Conservation (phyloP, 2,888 invertebrate species). For the Lypha dubia region DNA sequence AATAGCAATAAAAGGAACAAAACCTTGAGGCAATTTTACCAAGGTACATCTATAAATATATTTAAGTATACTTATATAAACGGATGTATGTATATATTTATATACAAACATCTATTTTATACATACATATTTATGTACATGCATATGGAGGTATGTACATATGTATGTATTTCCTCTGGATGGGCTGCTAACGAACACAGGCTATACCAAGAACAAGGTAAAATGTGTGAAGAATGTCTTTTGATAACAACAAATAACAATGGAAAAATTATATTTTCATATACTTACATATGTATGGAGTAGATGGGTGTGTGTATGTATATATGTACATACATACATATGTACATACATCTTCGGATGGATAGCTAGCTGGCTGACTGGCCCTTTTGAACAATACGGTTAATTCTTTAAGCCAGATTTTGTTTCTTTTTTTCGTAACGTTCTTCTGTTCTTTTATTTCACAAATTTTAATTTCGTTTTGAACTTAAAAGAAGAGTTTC, state of each 20-base stretch:
- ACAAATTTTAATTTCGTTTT: conserved; percentile 54
- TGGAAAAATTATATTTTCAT: conserved; percentile 2
- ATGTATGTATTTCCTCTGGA: conserved; percentile 23
- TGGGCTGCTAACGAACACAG: conserved; percentile 44
- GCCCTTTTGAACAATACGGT: conserved; percentile 52
- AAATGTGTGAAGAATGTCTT: conserved; percentile 55
- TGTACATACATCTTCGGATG: neutral
- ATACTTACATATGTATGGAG: no score
- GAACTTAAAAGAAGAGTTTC: conserved; percentile 55
- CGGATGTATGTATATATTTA: neutral
- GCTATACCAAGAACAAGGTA: conserved; percentile 27
- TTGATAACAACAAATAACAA: conserved; percentile 26
- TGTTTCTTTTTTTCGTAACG: conserved; percentile 16
- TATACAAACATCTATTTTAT: no score
- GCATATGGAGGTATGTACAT: neutral
- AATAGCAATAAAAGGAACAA: conserved; percentile 65
- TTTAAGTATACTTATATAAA: neutral
- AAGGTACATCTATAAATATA: no score
- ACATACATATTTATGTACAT: neutral
- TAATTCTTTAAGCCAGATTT: conserved; percentile 62
- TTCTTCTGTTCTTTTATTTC: conserved; percentile 39
- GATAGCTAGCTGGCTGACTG: conserved; percentile 35
- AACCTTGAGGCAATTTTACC: conserved; percentile 61
- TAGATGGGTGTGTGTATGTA: no score
- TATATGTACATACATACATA: neutral